Evolutionary conservation across 2,113 vertebrate species (phyloP).

Genomic region (Bucco capensis): DNA sequence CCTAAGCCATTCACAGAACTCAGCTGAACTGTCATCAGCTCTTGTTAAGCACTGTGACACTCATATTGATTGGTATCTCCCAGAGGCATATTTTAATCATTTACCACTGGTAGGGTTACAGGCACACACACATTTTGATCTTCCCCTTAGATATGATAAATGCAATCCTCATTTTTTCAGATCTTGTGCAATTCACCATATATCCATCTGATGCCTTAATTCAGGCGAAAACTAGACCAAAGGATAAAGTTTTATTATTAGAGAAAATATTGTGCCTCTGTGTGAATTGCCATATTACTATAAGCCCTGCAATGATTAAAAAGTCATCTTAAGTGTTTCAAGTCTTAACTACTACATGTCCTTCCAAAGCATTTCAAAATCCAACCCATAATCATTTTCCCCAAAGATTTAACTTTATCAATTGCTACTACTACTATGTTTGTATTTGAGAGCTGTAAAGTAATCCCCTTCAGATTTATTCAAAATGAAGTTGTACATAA

Average conservation of each 20-base stretch:
- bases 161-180: constrained; percentile 19
- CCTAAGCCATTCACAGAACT: background rate
- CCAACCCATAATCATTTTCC: background rate
- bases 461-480: background rate
- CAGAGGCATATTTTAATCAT: constrained; percentile 19
- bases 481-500: background rate
- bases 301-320: background rate
- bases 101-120: constrained; percentile 36
- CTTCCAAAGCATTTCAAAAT: background rate
- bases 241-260: background rate
- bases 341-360: background rate
- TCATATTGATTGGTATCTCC: constrained; percentile 25
- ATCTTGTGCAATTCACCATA: constrained; percentile 2
- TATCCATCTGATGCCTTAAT: background rate
- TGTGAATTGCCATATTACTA: background rate
- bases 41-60: background rate
- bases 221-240: background rate
- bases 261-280: background rate
- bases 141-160: constrained; percentile 29
- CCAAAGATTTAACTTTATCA: background rate
- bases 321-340: background rate
- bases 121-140: constrained; percentile 3
- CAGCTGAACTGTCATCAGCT: background rate
- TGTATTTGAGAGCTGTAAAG: background rate
- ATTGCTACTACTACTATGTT: background rate